Conservation (phyloP, 1,140 invertebrate genomes). For the Nephotettix cincticeps region DNA sequence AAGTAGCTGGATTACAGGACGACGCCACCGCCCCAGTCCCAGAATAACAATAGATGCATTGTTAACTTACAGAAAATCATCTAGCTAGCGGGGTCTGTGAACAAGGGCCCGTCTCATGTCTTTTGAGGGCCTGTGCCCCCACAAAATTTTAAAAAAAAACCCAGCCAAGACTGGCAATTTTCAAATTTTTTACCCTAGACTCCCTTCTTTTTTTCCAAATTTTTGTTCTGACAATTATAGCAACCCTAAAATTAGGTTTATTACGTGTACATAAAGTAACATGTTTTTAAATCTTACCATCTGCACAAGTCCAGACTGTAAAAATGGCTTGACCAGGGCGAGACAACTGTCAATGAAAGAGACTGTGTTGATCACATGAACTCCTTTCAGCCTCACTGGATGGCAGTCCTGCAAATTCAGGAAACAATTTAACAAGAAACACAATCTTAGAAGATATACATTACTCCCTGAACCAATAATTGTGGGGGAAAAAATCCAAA, state of each 20-base stretch:
- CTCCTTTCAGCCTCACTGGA: slow-evolving; percentile 58
- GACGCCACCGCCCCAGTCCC: no score
- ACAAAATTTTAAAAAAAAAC: no score
- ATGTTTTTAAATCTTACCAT: slow-evolving; percentile 54
- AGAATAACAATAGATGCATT: no score
- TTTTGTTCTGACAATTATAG: neutral
- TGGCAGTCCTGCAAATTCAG: slow-evolving; percentile 57
- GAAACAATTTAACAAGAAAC: no score
- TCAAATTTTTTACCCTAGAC: neutral
- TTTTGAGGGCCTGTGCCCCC: no score
- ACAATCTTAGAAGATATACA: no score
- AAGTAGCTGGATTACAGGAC: no score
- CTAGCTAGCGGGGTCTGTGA: no score
- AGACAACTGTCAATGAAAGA: slow-evolving; percentile 63
- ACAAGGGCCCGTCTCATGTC: no score
- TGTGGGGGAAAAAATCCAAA: no score
- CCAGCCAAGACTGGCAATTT: neutral
- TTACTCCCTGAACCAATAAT: no score
- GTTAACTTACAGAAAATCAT: no score
- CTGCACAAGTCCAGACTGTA: slow-evolving; percentile 62
- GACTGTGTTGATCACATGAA: slow-evolving; percentile 63
- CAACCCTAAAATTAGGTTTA: neutral
- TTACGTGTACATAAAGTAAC: neutral
- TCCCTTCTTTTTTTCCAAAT: neutral
- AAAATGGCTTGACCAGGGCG: slow-evolving; percentile 59